phyloP scores from a whole-genome alignment of 64 coral and sea anemone genomes.

The Actinia equina region DNA sequence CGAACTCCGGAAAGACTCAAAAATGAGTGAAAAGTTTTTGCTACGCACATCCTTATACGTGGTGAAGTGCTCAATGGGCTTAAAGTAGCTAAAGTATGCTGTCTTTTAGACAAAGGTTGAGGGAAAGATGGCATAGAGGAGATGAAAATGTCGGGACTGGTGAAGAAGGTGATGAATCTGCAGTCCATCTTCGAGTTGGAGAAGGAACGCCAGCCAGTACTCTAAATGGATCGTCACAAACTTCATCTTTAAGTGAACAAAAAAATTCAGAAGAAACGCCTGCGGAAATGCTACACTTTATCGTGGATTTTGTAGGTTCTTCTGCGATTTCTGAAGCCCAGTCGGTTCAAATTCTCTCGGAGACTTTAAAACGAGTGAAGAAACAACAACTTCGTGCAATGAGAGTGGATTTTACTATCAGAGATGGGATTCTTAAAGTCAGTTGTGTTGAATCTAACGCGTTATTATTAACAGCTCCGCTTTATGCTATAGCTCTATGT shows the following conservation, averaged over 20 bases:
- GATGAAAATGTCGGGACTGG: not conserved
- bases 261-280: conserved; percentile 64
- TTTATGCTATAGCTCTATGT: conserved; percentile 91
- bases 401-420: conserved; percentile 83
- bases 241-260: too few species aligned
- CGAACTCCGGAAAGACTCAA: not conserved
- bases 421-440: conserved; percentile 85
- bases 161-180: not conserved
- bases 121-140: not conserved
- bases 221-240: not conserved
- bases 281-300: conserved; percentile 78
- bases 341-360: conserved; percentile 72
- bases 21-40: not conserved
- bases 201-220: not conserved
- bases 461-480: conserved; percentile 71
- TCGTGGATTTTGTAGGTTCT: conserved; percentile 91
- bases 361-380: conserved; percentile 90
- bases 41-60: not conserved
- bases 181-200: not conserved
- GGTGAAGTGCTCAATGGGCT: not conserved
- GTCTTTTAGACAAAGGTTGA: conserved; percentile 3
- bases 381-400: conserved; percentile 84
- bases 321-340: conserved; percentile 85
- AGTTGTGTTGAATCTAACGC: conserved; percentile 78
- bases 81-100: not conserved